Base-by-base conservation (phyloP, 64 coral and sea anemone genomes). In the Actinia tenebrosa region DNA sequence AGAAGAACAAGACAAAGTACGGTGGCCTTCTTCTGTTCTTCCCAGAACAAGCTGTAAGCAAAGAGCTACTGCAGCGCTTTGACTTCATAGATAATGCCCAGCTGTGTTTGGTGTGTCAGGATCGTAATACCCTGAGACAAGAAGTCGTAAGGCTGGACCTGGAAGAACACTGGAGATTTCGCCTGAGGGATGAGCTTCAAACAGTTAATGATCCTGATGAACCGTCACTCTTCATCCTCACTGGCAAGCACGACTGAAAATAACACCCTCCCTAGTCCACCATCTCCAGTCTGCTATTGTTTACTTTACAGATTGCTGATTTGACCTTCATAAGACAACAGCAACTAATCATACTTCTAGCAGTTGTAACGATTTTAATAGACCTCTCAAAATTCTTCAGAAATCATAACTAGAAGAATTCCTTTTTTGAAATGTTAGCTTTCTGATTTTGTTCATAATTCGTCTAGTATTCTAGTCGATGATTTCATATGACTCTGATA, bases 131-230 rank as follows among this genome's bases (percentile, higher is more conserved):
- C 19, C 88, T 99, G 10, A 92, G 97, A 86, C 93, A 99, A 87
- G 91, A 99, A 83, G 90, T 99, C 47, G 97, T 89, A 8, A 82
- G 93, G 43, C 91, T 99, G 6, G 97, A 99, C 91, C 91, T 99
- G 66, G 97, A 99, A 77, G 97, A 99, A 16, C 83, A 92, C 75
- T 99, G 97, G 97, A 89, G 97, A 18, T 99, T 99, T 71, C 87
- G 93, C 72, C 86, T 99, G 18, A 80, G 97, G 71, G 97, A 99
- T 58, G 97, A 99, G 83, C 89, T 99, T 44, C 93, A 99, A 60
- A 99, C 97, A 4, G 97, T 93, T 1, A 94, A 95, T 53, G 91
- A 91, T 82, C 93, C 93, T 20, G 93, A 92, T 26, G 93, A 99
- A 20, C 90, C 91, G 3, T 86, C 97, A 6, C 83, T 99, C 1